Base-by-base conservation (phyloP, 2,888 invertebrate genomes). In the Graphium colonna region DNA sequence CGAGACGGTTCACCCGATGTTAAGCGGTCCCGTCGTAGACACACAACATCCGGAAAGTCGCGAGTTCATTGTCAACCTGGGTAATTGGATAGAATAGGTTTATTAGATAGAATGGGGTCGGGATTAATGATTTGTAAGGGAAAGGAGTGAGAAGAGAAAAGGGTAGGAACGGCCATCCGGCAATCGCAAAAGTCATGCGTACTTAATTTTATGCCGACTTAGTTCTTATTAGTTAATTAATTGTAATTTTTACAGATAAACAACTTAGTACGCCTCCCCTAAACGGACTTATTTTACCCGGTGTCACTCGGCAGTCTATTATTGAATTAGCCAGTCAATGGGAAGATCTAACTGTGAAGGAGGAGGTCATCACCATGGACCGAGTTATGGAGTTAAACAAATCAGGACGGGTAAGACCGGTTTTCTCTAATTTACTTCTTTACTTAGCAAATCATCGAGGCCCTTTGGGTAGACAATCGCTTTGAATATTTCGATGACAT, bases 211-310 rank as follows among this genome's bases (percentile, higher is more conserved):
- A n/a, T n/a, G n/a, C n/a, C n/a, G n/a, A n/a, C n/a, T n/a, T n/a
- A n/a, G n/a, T n/a, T n/a, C n/a, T n/a, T n/a, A n/a, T n/a, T n/a
- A n/a, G n/a, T n/a, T n/a, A n/a, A n/a, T n/a, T n/a, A n/a, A n/a
- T n/a, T 40, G 12, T n/a, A 45, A 21, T 15, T 49, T 28, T 42
- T 40, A 21, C 81, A 97, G 98, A 97, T 73, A 94, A 93, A 78
- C 97, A 97, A 86, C 81, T 99, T 65, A 91, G 96, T 26, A 99
- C 99, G 7, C 98, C 99, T 9, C 97, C 98, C 2, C 84, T 99
- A 55, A 95, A 95, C 71, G 99, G 98, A 3, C 90, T 99, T 1
- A 99, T 99, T 63, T 89, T 99, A 62, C 99, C 99, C 7, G 99
- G 99, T 43, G 94, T 99, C 31, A 97, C 96, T 1, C 92, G 99